Evolutionary conservation across 2,113 vertebrate genomes (phyloP), one percentile per base, ranked within the genome.

Genomic region (Cebus imitator): DNA sequence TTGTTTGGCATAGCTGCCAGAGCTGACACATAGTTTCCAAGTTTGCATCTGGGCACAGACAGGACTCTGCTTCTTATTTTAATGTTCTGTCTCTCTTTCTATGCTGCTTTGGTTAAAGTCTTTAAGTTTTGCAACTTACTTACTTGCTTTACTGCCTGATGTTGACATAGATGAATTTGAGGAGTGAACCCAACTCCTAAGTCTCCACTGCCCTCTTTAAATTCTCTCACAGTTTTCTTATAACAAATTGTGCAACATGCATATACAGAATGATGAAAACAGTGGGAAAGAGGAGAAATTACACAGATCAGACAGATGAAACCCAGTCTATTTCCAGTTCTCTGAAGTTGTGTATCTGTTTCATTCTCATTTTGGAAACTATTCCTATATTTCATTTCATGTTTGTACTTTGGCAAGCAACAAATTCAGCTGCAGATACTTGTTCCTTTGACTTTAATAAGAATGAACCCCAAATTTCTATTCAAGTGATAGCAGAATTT

Each of bases 11-110:
- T 94, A 93, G 68, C 94, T 95, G 43, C 18, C 78, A 94, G 93
- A 97, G 58, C 83, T 97, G 81, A 61, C 91, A 97, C 94, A 45
- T 94, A 95, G 1, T 32, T 97, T 98, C 96, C 96, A 96, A 97
- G 95, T 98, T 97, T 98, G 70, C 90, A 97, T 96, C 87, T 97
- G 92, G 93, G 96, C 73, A 50, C 7, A 3, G 76, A 73, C 32
- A 70, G 80, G 25, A 92, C 14, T 96, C 40, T 92, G 17, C 3
- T 96, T 70, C 86, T 95, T 10, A 1, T 91, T 95, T 85, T 37
- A 52, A 52, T 79, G 17, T n/a, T 87, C 79, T 30, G 16, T 95
- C n/a, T 95, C 93, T 97, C 87, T 10, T 11, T n/a, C 70, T 3
- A 1, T 57, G 12, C 37, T 87, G 2, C 2, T 83, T 95, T 95